These are phyloP conservation scores for Globia sparganii DNA, from an alignment of 2,888 invertebrate genomes.

Conservation along the genomic window DNA sequence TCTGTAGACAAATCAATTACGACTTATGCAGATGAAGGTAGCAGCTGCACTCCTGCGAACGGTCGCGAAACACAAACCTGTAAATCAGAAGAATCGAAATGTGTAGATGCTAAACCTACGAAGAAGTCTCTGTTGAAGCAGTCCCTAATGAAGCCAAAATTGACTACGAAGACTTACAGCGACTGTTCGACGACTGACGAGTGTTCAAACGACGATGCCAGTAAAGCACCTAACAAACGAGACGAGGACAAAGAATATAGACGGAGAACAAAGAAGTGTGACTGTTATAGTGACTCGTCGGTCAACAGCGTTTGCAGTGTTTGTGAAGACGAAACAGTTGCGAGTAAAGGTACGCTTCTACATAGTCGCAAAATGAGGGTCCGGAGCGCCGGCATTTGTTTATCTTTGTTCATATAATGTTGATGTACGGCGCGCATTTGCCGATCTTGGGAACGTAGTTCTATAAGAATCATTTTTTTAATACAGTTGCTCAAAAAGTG, in stretches of 20 bases:
- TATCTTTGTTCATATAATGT: constrained; percentile 5
- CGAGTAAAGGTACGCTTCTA: constrained; percentile 15
- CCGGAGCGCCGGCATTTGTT: not conserved
- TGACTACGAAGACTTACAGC: not conserved
- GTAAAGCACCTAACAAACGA: not conserved
- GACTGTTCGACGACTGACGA: constrained; percentile 15
- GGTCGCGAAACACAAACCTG: constrained; percentile 68
- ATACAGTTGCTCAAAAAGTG: no score
- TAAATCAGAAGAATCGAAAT: constrained; percentile 2
- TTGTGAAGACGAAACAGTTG: constrained; percentile 13
- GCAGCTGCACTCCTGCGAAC: constrained; percentile 53
- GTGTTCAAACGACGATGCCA: not conserved
- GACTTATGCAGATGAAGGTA: constrained; percentile 72
- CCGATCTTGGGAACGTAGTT: not conserved
- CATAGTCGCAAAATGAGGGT: not conserved
- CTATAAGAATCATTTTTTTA: not conserved
- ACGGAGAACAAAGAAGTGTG: constrained; percentile 6
- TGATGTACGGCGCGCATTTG: not conserved
- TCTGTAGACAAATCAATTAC: constrained; percentile 71
- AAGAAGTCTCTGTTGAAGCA: not conserved
- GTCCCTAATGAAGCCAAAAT: not conserved
- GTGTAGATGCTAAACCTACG: not conserved
- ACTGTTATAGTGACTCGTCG: constrained; percentile 22
- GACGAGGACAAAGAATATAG: not conserved
- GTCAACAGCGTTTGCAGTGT: constrained; percentile 6